A percentile compares a stretch with the other conserved stretches of the same genome.
These are phyloP conservation scores for Lytechinus variegatus DNA, from an alignment of 35 echinoderm and acorn worm species.

Conservation along the genomic window DNA sequence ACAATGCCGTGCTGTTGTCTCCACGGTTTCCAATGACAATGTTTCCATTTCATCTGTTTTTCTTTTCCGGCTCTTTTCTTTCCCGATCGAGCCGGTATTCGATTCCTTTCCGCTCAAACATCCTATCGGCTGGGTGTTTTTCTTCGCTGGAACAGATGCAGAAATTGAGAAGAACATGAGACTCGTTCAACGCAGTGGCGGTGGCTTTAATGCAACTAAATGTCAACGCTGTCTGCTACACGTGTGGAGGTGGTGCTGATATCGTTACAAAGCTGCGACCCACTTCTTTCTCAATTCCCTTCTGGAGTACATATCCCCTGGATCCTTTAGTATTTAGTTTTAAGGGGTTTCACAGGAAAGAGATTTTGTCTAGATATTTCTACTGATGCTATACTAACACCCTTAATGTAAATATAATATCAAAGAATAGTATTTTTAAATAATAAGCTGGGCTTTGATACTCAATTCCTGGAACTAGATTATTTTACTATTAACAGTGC, in stretches of 20 bases:
- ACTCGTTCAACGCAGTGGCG: neutral
- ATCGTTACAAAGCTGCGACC: neutral
- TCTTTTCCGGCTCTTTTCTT: neutral
- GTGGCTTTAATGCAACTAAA: neutral
- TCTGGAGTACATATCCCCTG: neutral
- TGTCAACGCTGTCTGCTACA: neutral
- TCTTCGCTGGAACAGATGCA: neutral
- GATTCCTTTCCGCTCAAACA: neutral
- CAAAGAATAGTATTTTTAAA: neutral
- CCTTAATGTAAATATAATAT: neutral
- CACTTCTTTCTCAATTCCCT: neutral
- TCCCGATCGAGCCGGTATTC: neutral
- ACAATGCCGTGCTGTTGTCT: conserved; percentile 15
- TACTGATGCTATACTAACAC: neutral
- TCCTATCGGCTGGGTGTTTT: neutral
- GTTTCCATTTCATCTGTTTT: neutral
- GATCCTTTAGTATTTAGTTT: neutral
- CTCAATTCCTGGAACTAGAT: neutral
- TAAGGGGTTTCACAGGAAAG: neutral
- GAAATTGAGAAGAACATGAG: conserved; percentile 7
- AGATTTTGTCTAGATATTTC: neutral
- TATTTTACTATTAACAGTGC: neutral
- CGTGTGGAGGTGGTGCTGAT: conserved; percentile 15
- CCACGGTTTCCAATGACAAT: neutral
- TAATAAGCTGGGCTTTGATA: neutral